A percentile compares a stretch with the other conserved stretches of the same genome.
These are phyloP conservation scores for Picus viridis DNA, from an alignment of 2,797 vertebrate species.

Conservation along the genomic window DNA sequence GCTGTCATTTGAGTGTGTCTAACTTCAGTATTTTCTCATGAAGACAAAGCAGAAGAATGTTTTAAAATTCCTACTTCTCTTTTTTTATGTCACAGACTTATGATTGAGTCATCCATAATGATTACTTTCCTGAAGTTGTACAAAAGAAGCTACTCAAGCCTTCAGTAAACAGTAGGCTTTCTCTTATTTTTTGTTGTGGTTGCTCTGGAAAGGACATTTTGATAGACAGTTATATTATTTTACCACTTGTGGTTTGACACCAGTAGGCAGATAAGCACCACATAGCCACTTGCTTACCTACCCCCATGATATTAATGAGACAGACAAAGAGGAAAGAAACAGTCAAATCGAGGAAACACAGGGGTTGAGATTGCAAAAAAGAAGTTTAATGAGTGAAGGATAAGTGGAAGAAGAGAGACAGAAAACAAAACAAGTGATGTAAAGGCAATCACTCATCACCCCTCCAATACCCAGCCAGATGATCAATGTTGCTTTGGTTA, in stretches of 20 bases:
- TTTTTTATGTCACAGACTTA: neutral
- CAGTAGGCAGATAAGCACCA: neutral
- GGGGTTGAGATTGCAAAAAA: neutral
- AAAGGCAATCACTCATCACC: neutral
- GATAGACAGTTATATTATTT: neutral
- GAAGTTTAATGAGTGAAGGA: neutral
- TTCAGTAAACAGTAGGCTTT: neutral
- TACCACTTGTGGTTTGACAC: neutral
- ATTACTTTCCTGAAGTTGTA: neutral
- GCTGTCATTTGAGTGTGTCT: neutral
- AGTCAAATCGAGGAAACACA: neutral
- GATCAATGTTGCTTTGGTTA: neutral
- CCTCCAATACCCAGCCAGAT: neutral
- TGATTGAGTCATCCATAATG: neutral
- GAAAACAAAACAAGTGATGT: neutral
- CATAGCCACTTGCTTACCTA: neutral
- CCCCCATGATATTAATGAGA: neutral
- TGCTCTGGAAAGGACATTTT: neutral
- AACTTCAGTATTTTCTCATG: neutral
- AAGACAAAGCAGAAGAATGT: neutral
- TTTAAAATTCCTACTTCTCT: rapidly evolving
- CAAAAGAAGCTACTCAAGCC: neutral
- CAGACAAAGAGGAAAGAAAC: neutral
- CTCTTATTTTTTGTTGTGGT: neutral
- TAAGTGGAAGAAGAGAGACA: neutral